These are phyloP conservation scores for Mormyrus hasselquistii DNA, from an alignment of 2,797 vertebrate genomes.

Conservation along the genomic window DNA sequence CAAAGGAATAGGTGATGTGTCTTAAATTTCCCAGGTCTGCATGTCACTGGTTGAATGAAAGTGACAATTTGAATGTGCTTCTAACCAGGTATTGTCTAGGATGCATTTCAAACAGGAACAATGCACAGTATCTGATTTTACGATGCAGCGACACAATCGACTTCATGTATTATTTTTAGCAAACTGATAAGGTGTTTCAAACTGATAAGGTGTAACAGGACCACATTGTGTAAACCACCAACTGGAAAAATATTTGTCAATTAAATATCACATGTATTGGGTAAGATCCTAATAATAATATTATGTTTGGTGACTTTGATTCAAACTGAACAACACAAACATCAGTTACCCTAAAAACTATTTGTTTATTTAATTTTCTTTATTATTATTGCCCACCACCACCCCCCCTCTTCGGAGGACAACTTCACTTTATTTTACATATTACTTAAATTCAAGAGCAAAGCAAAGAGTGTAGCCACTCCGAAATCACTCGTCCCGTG, in stretches of 20 bases:
- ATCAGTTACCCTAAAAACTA: constrained; percentile 45
- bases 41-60: neutral
- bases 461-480: too few relatives aligned
- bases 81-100: neutral
- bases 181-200: too few relatives aligned
- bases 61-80: neutral
- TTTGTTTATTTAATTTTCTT: constrained; percentile 38
- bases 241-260: neutral
- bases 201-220: neutral
- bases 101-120: neutral
- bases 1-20: neutral
- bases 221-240: neutral
- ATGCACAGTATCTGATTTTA: too few relatives aligned
- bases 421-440: too few relatives aligned
- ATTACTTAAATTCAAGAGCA: too few relatives aligned
- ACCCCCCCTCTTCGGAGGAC: too few relatives aligned
- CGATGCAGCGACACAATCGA: too few relatives aligned
- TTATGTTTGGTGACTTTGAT: neutral
- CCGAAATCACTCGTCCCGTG: too few relatives aligned
- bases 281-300: neutral
- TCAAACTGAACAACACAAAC: neutral
- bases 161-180: too few relatives aligned
- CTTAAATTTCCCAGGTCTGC: neutral
- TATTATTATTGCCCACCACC: too few relatives aligned
- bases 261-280: neutral